Conservation (phyloP, 2,797 vertebrate genomes). For the Rhadinocentrus ornatus region DNA sequence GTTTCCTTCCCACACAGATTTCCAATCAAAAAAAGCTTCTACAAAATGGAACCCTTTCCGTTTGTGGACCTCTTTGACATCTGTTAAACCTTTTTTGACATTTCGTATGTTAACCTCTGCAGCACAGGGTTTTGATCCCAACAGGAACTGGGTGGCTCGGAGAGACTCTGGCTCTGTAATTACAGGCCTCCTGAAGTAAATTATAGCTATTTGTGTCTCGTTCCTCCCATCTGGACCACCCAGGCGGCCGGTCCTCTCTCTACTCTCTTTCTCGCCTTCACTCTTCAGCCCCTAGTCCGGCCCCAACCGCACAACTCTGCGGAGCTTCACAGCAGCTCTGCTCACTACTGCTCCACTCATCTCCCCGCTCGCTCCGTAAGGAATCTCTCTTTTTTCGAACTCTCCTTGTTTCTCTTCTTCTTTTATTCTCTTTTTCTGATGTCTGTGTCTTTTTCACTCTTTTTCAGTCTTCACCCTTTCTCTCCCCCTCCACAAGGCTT, state of each 20-base stretch:
- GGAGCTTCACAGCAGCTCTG: constrained; percentile 42
- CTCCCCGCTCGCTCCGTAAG: constrained; percentile 32
- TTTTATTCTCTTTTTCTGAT: constrained; percentile 25
- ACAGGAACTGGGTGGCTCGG: constrained; percentile 86
- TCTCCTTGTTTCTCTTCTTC: constrained; percentile 41
- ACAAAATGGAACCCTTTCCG: constrained; percentile 68
- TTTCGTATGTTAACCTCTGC: constrained; percentile 80
- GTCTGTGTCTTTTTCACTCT: constrained; percentile 52
- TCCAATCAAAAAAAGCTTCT: constrained; percentile 62
- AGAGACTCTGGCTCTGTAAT: constrained; percentile 88
- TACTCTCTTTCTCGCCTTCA: constrained; percentile 72
- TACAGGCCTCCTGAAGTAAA: constrained; percentile 90
- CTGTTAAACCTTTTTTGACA: constrained; percentile 80
- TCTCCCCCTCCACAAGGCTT: constrained; percentile 55
- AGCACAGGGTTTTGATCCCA: constrained; percentile 81
- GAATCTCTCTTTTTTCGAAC: constrained; percentile 43
- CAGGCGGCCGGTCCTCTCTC: constrained; percentile 80
- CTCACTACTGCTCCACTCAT: constrained; percentile 34
- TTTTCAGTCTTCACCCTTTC: constrained; percentile 46
- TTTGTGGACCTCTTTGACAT: constrained; percentile 73
- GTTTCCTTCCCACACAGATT: constrained; percentile 46
- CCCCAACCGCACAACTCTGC: constrained; percentile 72
- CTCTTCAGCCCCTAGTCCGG: constrained; percentile 73
- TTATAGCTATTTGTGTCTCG: constrained; percentile 92
- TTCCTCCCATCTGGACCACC: constrained; percentile 93